Evolutionary conservation across 1,140 invertebrate species (phyloP), one percentile per base, ranked within the genome.

Genomic region (Atta cephalotes): DNA sequence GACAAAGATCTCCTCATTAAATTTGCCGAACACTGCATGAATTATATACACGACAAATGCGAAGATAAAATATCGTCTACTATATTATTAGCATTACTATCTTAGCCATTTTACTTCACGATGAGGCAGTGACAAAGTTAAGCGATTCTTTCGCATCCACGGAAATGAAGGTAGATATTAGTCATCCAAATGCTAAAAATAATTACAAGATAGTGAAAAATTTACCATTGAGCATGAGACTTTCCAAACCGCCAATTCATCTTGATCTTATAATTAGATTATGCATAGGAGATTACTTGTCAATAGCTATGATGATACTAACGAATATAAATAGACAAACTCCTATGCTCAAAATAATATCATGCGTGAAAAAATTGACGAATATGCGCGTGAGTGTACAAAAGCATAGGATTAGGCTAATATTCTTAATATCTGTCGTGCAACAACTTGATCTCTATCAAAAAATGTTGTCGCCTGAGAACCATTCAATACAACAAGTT

Each of bases 321-420:
- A 82, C n/a, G 0, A 89, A 87, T n/a, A n/a, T 87, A 3, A 71
- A 85, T 66, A 25, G 53, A 14, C 70, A 89, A 6, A 86, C 71
- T 1, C 25, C 79, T 14, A 10, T 72, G 0, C 28, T 39, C 0
- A 72, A 86, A 12, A 86, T 92, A 0, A 21, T 91, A 5, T 0
- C 66, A 0, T 92, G 93, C 56, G 87, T 89, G 0, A 77, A 60
- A 14, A 82, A 6, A 0, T 76, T 94, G 4, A 9, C 85, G 0
- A 68, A 70, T 0, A 63, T 89, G 45, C 81, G 88, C 9, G 87
- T 94, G 0, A 89, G 93, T 6, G 78, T 93, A 0, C 91, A 79
- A 6, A 94, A 94, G 62, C 91, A 93, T 6, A 91, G 92, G 0
- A 91, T 94, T 14, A 89, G 93, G 58, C 3, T 95, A 10, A 84